Base-by-base conservation (phyloP, 2,797 vertebrate genomes). In the Craterocephalus amniculus region DNA sequence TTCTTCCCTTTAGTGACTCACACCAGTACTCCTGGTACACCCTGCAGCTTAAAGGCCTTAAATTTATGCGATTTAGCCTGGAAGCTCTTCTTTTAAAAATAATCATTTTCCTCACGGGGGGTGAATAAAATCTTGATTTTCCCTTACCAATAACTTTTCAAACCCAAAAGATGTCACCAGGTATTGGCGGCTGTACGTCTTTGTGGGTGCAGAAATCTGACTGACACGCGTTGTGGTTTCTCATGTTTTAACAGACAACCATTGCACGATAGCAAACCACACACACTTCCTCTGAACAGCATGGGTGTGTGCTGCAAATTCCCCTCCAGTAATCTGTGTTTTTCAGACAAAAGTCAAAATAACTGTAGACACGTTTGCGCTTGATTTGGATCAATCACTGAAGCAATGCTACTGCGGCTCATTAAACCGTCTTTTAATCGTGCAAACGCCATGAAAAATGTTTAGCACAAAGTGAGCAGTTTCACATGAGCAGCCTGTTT, bases 171-270 rank as follows among this genome's bases (percentile, higher is more conserved):
- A 9, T 3, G 26, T 34, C 6, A 48, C n/a, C 6, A 22, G 26
- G 31, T 61, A 13, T 6, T 18, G 14, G 6, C 20, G 1, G 11
- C 34, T 18, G 14, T 22, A 52, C 56, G 45, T 71, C 49, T 56
- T 38, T 54, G 35, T 38, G 38, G 12, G 3, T 65, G 18, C 4
- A 35, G 34, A 40, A 35, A 45, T 54, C 55, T 72, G 48, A 61
- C 58, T 64, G 80, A 67, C 88, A 85, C 45, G 51, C 10, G 49
- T 43, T 55, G 81, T 0, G 74, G 84, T 83, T 85, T 87, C 29
- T 67, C 51, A 56, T 20, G 29, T 84, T 74, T 85, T 24, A 16
- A 54, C 55, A 59, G 55, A 22, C 20, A 27, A 27, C 27, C 48
- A 65, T 4, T 27, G 48, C 56, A 35, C 62, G 9, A 68, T 18